Percentiles rank a stretch among this genome's conserved stretches.
Conservation (phyloP, 2,797 vertebrate species). For the Dicrostonyx torquatus region DNA sequence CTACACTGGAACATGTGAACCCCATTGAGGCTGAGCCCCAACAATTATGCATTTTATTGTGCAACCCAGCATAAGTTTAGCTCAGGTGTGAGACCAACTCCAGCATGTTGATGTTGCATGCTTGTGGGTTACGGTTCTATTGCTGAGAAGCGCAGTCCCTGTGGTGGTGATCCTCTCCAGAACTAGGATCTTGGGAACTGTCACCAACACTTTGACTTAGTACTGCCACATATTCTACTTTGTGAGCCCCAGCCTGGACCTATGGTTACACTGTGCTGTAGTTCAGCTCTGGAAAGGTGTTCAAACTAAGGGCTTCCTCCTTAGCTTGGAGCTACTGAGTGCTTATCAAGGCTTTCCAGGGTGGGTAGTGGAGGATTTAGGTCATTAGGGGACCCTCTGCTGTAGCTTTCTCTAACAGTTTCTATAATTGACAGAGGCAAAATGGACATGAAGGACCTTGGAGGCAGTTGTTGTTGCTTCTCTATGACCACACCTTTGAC, state of each 20-base stretch:
- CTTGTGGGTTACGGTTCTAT: neutral
- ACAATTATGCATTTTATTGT: neutral
- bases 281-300: neutral
- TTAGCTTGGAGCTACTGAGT: neutral
- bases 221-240: neutral
- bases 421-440: neutral
- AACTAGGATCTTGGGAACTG: fast-evolving
- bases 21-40: no score
- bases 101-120: neutral
- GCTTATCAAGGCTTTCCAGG: neutral
- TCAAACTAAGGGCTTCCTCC: neutral
- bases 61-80: neutral
- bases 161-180: neutral
- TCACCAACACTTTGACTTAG: neutral
- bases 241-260: neutral
- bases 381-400: neutral
- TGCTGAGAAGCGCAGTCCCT: neutral
- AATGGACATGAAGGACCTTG: neutral
- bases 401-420: neutral
- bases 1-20: no score
- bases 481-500: neutral
- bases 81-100: neutral
- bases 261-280: neutral
- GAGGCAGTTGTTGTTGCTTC: neutral
- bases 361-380: neutral